These are phyloP conservation scores for Scaptomyza tumidula DNA, from an alignment of 2,888 invertebrate genomes.

Conservation along the genomic window DNA sequence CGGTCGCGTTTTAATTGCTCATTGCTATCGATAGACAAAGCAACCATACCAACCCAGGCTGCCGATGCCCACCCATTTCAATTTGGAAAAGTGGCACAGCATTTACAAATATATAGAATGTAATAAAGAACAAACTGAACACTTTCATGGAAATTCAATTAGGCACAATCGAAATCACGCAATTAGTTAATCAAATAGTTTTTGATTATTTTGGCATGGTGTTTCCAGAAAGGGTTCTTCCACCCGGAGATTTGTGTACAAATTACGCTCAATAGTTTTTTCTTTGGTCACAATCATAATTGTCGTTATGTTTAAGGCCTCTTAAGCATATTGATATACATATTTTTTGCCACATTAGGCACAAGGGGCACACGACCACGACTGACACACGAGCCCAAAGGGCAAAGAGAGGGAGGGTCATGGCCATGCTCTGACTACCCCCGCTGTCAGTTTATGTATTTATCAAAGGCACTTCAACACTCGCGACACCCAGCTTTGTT, in stretches of 20 bases:
- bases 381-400: conserved; percentile 27
- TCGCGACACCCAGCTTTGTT: conserved; percentile 36
- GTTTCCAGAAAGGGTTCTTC: background rate
- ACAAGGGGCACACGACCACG: conserved; percentile 64
- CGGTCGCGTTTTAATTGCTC: conserved; percentile 73
- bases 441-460: conserved; percentile 75
- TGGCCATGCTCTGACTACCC: conserved; percentile 66
- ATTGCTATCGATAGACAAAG: conserved; percentile 42
- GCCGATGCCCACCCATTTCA: conserved; percentile 51
- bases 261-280: conserved; percentile 44
- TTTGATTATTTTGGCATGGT: conserved; percentile 59
- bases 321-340: conserved; percentile 22
- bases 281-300: conserved; percentile 55
- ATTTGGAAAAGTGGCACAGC: conserved; percentile 72
- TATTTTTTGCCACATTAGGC: conserved; percentile 64
- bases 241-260: conserved; percentile 65
- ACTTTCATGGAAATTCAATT: conserved; percentile 77
- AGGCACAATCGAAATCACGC: conserved; percentile 82
- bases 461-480: conserved; percentile 73
- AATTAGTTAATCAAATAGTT: conserved; percentile 84
- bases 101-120: conserved; percentile 33
- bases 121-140: conserved; percentile 49
- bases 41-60: background rate
- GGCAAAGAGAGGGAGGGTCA: conserved; percentile 2
- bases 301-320: conserved; percentile 61